Evolutionary conservation across 2,888 invertebrate species (phyloP), one percentile per base, ranked within the genome.

Genomic region (Tetheella fluctuosa): DNA sequence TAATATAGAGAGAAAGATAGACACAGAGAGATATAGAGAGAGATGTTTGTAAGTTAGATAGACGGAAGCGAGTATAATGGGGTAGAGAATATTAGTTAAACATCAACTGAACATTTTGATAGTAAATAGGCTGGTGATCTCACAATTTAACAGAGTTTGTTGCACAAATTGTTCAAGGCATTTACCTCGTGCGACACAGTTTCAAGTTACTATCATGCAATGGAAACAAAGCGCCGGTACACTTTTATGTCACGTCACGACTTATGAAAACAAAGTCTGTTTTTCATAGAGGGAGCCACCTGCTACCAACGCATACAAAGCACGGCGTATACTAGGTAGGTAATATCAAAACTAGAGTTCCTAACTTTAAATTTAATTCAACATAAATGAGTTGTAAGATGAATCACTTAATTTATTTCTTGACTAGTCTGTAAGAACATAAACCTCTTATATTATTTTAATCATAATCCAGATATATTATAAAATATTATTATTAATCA

Each of bases 221-320:
- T 42, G 42, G 15, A n/a, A 54, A 25, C 54, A 54, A 54, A 54
- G 28, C 25, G n/a, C n/a, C 54, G 53, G 15, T 25, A 2, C n/a
- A 28, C 54, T 54, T 54, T 54, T 53, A 25, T 53, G 15, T 53
- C 25, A 30, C 7, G 17, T 54, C 17, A 20, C n/a, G 30, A 17
- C 54, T 17, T 54, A 54, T 28, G 54, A 54, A 54, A 54, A 30
- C 28, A 54, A 30, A 30, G 54, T 30, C 12, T 30, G 17, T 54
- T 54, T 54, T 25, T 54, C 54, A 54, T 28, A 25, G n/a, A 48
- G 48, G 20, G 10, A 28, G 30, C 17, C 28, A 15, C 54, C 54
- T 30, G 17, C 8, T 25, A 15, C 23, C 15, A 28, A 17, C 28
- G 28, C 12, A 8, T 3, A 54, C 54, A 30, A 54, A 54, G 30